Percentiles rank a stretch among this genome's conserved stretches.
These are phyloP conservation scores for Leptestheria dahalacensis DNA, from an alignment of 1,140 invertebrate genomes.

Conservation along the genomic window DNA sequence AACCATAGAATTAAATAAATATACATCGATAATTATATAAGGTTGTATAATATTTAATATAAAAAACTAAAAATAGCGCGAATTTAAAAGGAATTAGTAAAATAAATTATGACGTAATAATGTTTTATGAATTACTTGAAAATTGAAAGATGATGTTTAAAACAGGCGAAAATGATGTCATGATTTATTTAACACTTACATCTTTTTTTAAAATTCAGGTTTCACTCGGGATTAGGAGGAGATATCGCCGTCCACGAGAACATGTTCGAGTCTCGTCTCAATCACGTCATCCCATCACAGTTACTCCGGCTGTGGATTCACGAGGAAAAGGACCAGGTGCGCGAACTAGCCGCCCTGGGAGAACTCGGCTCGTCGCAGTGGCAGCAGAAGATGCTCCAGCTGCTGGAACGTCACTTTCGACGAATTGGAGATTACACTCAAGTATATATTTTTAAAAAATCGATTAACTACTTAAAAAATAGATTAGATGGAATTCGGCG, in stretches of 20 bases:
- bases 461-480: background rate
- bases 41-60: too few species aligned
- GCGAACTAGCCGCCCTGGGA: constrained; percentile 75
- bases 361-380: constrained; percentile 60
- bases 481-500: background rate
- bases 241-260: constrained; percentile 86
- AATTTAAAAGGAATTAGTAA: too few species aligned
- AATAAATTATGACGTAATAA: too few species aligned
- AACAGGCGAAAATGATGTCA: background rate
- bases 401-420: constrained; percentile 66
- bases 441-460: constrained; percentile 28
- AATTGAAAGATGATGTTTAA: background rate
- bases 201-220: constrained; percentile 32
- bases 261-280: constrained; percentile 76
- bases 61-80: too few species aligned
- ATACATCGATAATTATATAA: too few species aligned
- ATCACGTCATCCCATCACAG: constrained; percentile 72
- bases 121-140: too few species aligned
- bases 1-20: too few species aligned
- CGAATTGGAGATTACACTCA: constrained; percentile 73
- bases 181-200: background rate
- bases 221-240: constrained; percentile 75
- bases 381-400: constrained; percentile 61
- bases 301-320: constrained; percentile 80
- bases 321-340: constrained; percentile 75